phyloP scores from a whole-genome alignment of 1,140 invertebrate species.

The Mya arenaria region DNA sequence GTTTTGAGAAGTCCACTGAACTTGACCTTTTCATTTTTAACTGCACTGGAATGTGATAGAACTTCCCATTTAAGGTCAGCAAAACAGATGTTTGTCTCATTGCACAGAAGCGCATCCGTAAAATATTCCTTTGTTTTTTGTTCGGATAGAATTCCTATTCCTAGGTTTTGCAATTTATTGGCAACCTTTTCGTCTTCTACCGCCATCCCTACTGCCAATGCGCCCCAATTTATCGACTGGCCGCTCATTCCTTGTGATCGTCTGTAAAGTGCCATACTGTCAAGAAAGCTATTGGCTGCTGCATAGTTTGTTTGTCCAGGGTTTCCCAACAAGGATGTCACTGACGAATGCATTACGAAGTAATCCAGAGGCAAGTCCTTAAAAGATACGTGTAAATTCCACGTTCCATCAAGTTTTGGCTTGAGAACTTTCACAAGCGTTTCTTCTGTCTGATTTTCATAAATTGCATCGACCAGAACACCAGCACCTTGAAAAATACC shows the following conservation, averaged over 20 bases:
- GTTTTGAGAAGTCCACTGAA: no score
- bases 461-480: slow-evolving; percentile 59
- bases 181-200: slow-evolving; percentile 18
- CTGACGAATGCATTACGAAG: slow-evolving; percentile 68
- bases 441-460: slow-evolving; percentile 55
- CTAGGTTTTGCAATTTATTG: slow-evolving; percentile 44
- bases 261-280: slow-evolving; percentile 60
- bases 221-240: slow-evolving; percentile 65
- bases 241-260: slow-evolving; percentile 48
- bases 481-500: slow-evolving; percentile 70
- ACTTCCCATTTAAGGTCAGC: slow-evolving; percentile 56
- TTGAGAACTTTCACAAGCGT: slow-evolving; percentile 57
- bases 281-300: slow-evolving; percentile 67
- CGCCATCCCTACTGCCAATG: slow-evolving; percentile 58
- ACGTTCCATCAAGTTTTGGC: slow-evolving; percentile 70
- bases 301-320: slow-evolving; percentile 64
- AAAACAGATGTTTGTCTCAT: slow-evolving; percentile 51
- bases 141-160: slow-evolving; percentile 44
- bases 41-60: not conserved
- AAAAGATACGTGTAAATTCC: slow-evolving; percentile 67
- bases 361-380: slow-evolving; percentile 60
- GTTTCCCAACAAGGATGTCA: slow-evolving; percentile 63
- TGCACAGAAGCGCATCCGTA: slow-evolving; percentile 33
- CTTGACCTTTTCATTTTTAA: not conserved
- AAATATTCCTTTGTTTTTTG: slow-evolving; percentile 54